Conservation (phyloP, 2,888 invertebrate genomes). For the Drosophila rubida region DNA sequence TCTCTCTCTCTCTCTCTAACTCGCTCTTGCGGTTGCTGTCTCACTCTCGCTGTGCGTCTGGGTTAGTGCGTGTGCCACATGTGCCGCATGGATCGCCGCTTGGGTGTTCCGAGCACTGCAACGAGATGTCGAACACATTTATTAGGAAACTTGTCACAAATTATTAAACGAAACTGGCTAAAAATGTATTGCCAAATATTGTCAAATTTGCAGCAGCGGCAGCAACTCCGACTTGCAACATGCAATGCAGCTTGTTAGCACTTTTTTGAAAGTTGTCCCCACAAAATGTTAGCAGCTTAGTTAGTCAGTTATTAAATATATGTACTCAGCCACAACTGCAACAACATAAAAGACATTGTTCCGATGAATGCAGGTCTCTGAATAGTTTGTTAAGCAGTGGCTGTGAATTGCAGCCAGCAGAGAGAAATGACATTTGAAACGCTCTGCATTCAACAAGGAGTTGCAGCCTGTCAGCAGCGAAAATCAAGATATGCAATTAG, state of each 20-base stretch:
- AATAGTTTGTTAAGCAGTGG: conserved; percentile 26
- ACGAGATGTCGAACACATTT: conserved; percentile 32
- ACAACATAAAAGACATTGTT: conserved; percentile 50
- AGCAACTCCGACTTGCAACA: conserved; percentile 6
- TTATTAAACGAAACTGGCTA: conserved; percentile 44
- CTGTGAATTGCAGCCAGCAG: neutral
- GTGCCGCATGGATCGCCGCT: conserved; percentile 60
- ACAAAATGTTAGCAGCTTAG: conserved; percentile 38
- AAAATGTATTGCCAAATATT: conserved; percentile 62
- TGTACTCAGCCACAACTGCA: conserved; percentile 29
- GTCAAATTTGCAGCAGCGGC: conserved; percentile 54
- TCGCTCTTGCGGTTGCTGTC: neutral
- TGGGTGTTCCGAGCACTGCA: conserved; percentile 57
- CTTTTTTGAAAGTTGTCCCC: conserved; percentile 60
- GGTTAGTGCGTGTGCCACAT: conserved; percentile 51
- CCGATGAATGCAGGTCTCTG: conserved; percentile 7
- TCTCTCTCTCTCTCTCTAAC: neutral
- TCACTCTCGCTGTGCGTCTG: neutral
- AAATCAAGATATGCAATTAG: no score
- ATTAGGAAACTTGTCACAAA: conserved; percentile 57
- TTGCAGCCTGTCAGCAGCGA: neutral
- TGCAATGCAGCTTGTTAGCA: conserved; percentile 58
- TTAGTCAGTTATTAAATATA: conserved; percentile 42
- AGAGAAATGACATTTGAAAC: neutral
- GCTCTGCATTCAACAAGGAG: neutral